Base-by-base conservation (phyloP, 2,888 invertebrate species). In the Rosalia funebris region DNA sequence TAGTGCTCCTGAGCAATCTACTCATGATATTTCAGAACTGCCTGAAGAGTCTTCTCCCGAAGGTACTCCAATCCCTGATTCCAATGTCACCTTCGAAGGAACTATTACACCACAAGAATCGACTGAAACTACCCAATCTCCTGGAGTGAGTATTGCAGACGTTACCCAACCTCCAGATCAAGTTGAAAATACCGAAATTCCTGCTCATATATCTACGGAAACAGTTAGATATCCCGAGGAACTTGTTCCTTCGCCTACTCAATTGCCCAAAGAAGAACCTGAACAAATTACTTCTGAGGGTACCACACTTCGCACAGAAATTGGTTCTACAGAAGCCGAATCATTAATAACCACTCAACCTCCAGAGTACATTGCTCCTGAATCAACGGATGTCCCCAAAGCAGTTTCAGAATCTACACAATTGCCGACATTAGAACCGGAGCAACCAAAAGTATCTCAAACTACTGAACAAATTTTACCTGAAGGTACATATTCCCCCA, bases 401-500 rank as follows among this genome's bases (percentile, higher is more conserved):
- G 7, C 7, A 25, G 7, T 25, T 25, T 7, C 25, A 3, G 25
- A 25, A 3, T 7, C 3, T 7, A 25, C 25, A 5, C 25, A 25
- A 7, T 7, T 7, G 3, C 7, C 25, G 4, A 25, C 25, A 5
- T 25, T 7, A 25, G 25, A 25, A 25, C 25, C 3, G 25, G 25
- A 25, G 7, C 25, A 25, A 25, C 25, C 25, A 5, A n/a, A n/a
- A n/a, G n/a, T n/a, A n/a, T n/a, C n/a, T n/a, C 4, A 3, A 25
- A 25, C 4, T 25, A 25, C 25, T 5, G 25, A 25, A 25, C 10
- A 17, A 41, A 41, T n/a, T 1, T 17, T 12, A 7, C 19, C 52
- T 17, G 62, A 63, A 56, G 44, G 15, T 34, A 57, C 57, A 16
- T 12, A 41, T 11, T 48, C 25, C 37, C 17, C 48, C 34, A 62